Conservation (phyloP, 2,113 vertebrate genomes). For the Mesitornis unicolor region DNA sequence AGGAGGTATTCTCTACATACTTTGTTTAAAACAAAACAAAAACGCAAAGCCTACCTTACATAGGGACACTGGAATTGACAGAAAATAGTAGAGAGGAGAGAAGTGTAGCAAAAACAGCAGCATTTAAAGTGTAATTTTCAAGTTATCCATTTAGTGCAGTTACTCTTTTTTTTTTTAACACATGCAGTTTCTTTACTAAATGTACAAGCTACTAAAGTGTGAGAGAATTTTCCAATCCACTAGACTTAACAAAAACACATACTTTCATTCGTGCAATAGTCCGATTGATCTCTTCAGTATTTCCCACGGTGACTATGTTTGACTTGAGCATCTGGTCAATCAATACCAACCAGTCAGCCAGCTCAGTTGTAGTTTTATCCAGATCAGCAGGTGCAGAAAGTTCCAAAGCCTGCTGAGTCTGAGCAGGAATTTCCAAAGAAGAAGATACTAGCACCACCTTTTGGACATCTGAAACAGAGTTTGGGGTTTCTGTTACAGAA, state of each 20-base stretch:
- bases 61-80: not conserved
- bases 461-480: slow-evolving; percentile 72
- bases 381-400: slow-evolving; percentile 85
- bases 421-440: slow-evolving; percentile 73
- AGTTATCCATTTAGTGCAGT: not conserved
- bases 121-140: not conserved
- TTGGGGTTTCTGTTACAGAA: not conserved
- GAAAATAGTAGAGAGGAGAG: not conserved
- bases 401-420: slow-evolving; percentile 72
- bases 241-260: not conserved
- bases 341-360: slow-evolving; percentile 91
- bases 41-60: not conserved
- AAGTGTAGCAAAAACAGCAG: not conserved
- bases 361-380: slow-evolving; percentile 89
- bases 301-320: slow-evolving; percentile 94
- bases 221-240: not conserved
- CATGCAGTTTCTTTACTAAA: not conserved
- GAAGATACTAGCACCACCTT: slow-evolving; percentile 75
- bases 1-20: not conserved
- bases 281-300: slow-evolving; percentile 88
- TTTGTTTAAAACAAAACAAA: not conserved
- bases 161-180: not conserved
- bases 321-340: slow-evolving; percentile 97
- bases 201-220: not conserved
- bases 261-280: slow-evolving; percentile 92